Evolutionary conservation across 1,140 invertebrate genomes (phyloP), one percentile per base, ranked within the genome.

Genomic region (Kradibia gibbosae): DNA sequence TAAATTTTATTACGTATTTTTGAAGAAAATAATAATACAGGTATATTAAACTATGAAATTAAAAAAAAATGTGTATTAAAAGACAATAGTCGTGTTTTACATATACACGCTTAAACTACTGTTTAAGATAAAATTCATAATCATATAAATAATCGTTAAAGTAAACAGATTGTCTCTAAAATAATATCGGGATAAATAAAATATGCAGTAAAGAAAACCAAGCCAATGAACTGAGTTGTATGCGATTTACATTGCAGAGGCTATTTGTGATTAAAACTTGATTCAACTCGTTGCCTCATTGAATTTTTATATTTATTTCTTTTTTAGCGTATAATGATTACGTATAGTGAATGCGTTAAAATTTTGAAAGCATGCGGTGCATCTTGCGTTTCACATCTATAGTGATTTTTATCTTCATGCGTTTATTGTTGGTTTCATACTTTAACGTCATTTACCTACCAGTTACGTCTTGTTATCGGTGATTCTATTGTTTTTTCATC

Each of bases 401-500:
- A 34, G 15, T 22, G 72, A 81, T 75, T 62, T 75, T 70, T 76
- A 62, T 76, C 79, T 73, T 5, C 34, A 31, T 20, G 55, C 48
- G 42, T 39, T 36, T 74, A 78, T 80, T 80, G n/a, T 80, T 80
- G 42, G 42, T 13, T 62, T 25, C 13, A 20, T 65, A 8, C 42
- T 22, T 42, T 72, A 25, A 45, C 42, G 4, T 34, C 48, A 28
- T 53, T 4, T 28, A 57, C 53, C 20, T 73, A 20, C 71, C 11
- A 34, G 22, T 45, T n/a, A 42, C 39, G 31, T 45, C 75, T 50
- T 0, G 39, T 10, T 81, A 81, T 81, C 79, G 67, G 65, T 75
- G 70, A 65, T 70, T 45, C 42, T 60, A 81, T 81, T 81, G 72
- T 81, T 81, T 60, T 76, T 34, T 25, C 79, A 81, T 81, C 79